Evolutionary conservation across 2,797 vertebrate species (phyloP).

Genomic region (Pseudotriccus pelzelni): DNA sequence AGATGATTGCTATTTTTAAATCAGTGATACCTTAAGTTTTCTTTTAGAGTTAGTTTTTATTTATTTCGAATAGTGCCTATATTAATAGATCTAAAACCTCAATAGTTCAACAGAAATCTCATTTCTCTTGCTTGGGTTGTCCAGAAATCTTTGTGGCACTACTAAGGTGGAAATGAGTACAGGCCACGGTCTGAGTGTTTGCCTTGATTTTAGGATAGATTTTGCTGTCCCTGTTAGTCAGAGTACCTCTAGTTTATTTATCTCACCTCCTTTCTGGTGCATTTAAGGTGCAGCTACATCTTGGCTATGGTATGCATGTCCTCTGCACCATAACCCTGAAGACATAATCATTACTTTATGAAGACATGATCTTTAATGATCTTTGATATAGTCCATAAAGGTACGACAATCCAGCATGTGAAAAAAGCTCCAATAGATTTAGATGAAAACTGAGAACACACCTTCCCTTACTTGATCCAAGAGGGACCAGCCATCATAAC

Average conservation of each 20-base stretch:
- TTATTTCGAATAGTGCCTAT: not conserved
- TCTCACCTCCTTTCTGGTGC: not conserved
- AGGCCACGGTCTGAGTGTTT: not conserved
- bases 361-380: not conserved
- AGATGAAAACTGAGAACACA: not conserved
- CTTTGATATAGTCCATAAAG: not conserved
- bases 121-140: not conserved
- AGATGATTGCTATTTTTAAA: not conserved
- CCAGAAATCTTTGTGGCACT: not conserved
- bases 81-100: not conserved
- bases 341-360: not conserved
- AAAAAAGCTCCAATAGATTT: not conserved
- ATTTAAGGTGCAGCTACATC: not conserved
- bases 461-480: not conserved
- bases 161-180: not conserved
- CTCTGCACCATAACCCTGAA: not conserved
- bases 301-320: not conserved
- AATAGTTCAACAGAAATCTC: not conserved
- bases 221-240: not conserved
- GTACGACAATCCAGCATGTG: not conserved
- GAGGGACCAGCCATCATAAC: fast-evolving
- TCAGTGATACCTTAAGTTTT: not conserved
- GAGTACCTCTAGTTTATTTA: not conserved
- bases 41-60: not conserved
- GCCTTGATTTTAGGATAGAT: not conserved